Percentiles rank a stretch among this genome's conserved stretches.
phyloP scores from a whole-genome alignment of 2,797 vertebrate genomes.

The Emys orbicularis region DNA sequence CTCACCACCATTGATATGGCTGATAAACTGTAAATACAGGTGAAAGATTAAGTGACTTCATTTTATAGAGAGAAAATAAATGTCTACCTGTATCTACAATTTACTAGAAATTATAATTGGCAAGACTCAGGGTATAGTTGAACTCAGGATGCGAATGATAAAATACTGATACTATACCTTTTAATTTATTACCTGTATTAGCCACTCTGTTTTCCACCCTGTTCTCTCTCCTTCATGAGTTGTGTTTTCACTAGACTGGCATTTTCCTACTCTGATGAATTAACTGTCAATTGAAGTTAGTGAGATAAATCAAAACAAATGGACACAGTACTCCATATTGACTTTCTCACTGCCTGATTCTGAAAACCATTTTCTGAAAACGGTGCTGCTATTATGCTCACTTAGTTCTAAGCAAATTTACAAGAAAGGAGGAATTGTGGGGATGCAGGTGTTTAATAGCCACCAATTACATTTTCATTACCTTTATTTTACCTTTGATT shows the following conservation, averaged over 20 bases:
- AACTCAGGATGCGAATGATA: constrained; percentile 39
- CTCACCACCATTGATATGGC: not conserved
- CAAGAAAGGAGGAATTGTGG: not conserved
- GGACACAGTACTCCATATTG: constrained; percentile 48
- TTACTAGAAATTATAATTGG: constrained; percentile 41
- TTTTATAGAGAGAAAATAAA: constrained; percentile 15
- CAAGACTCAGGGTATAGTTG: not conserved
- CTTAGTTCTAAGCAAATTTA: constrained; percentile 44
- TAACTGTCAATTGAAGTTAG: constrained; percentile 77
- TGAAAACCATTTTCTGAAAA: constrained; percentile 84
- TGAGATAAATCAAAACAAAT: constrained; percentile 77
- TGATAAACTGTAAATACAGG: not conserved
- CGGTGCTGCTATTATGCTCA: constrained; percentile 8
- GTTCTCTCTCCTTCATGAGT: constrained; percentile 65
- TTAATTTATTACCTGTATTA: constrained; percentile 80
- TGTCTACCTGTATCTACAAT: constrained; percentile 15
- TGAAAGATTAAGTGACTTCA: constrained; percentile 10
- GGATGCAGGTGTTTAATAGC: not conserved
- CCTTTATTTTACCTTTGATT: not conserved
- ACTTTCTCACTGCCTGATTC: constrained; percentile 69
- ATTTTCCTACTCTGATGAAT: constrained; percentile 71
- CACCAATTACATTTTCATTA: not conserved
- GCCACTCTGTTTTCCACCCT: constrained; percentile 55
- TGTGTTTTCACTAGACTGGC: constrained; percentile 66
- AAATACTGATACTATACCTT: constrained; percentile 68